A percentile compares a stretch with the other conserved stretches of the same genome.
phyloP scores from a whole-genome alignment of 2,888 invertebrate genomes.

The Lacanobia wlatinum region DNA sequence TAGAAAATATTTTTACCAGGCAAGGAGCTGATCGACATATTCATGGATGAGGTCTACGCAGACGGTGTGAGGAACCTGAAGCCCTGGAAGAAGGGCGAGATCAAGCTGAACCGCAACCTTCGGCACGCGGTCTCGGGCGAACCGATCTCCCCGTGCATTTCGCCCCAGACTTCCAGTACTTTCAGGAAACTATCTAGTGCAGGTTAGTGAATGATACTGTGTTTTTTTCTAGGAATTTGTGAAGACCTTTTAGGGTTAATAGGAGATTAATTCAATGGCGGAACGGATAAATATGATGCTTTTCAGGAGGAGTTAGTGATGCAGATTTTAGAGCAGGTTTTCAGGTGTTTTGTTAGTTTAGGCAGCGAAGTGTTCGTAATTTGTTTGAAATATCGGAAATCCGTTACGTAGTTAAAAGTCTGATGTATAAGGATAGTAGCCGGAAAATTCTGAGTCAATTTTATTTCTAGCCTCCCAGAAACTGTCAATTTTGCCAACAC shows the following conservation, averaged over 20 bases:
- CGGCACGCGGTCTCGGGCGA: constrained; percentile 79
- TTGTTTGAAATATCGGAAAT: not conserved
- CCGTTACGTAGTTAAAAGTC: not conserved
- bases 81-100: constrained; percentile 89
- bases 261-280: not conserved
- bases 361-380: not conserved
- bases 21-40: constrained; percentile 98
- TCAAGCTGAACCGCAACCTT: constrained; percentile 76
- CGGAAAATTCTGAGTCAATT: not conserved
- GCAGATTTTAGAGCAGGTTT: not conserved
- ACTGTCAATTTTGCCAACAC: constrained; percentile 12
- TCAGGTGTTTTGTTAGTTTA: not conserved
- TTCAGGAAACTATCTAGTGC: constrained; percentile 68
- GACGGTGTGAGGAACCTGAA: constrained; percentile 93
- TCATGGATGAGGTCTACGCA: constrained; percentile 94
- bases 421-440: not conserved
- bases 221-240: not conserved
- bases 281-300: not conserved
- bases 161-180: constrained; percentile 55
- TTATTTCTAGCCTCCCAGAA: not conserved
- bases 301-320: not conserved
- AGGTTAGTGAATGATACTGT: constrained; percentile 72
- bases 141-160: constrained; percentile 76
- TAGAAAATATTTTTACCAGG: constrained; percentile 87
- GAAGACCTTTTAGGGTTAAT: not conserved